Conservation (phyloP, 2,888 invertebrate genomes). For the Noctua comes region DNA sequence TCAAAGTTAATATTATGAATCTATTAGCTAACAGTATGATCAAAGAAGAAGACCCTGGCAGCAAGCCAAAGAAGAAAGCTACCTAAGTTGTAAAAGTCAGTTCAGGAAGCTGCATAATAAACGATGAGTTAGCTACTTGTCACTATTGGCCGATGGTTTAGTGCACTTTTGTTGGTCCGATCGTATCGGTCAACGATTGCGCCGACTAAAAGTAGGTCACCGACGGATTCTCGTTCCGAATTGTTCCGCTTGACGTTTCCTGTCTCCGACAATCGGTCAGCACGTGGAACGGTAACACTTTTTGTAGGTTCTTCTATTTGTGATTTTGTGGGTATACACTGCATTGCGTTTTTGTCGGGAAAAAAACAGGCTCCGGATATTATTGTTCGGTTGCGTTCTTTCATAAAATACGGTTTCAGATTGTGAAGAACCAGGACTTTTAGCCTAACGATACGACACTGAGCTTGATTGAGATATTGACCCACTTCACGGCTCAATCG, state of each 20-base stretch:
- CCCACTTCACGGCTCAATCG: slow-evolving; percentile 2
- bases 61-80: slow-evolving; percentile 38
- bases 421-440: slow-evolving; percentile 1
- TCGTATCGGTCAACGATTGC: slow-evolving; percentile 44
- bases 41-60: slow-evolving; percentile 50
- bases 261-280: slow-evolving; percentile 46
- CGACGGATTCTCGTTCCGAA: slow-evolving; percentile 36
- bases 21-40: slow-evolving; percentile 54
- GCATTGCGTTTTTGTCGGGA: slow-evolving; percentile 18
- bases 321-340: slow-evolving; percentile 12
- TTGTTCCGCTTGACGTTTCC: slow-evolving; percentile 56
- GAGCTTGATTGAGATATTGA: slow-evolving; percentile 29
- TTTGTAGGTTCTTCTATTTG: slow-evolving; percentile 38
- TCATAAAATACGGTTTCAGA: not conserved
- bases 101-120: slow-evolving; percentile 51
- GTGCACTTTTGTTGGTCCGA: slow-evolving; percentile 47
- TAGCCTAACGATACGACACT: not conserved
- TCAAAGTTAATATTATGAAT: slow-evolving; percentile 55
- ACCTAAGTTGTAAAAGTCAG: slow-evolving; percentile 47
- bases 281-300: slow-evolving; percentile 22
- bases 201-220: slow-evolving; percentile 48
- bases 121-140: slow-evolving; percentile 57
- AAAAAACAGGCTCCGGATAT: slow-evolving; percentile 14
- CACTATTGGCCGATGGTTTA: slow-evolving; percentile 37
- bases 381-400: slow-evolving; percentile 5